Conservation (phyloP, 2,797 vertebrate genomes). For the Hippopotamyrus pictus region DNA sequence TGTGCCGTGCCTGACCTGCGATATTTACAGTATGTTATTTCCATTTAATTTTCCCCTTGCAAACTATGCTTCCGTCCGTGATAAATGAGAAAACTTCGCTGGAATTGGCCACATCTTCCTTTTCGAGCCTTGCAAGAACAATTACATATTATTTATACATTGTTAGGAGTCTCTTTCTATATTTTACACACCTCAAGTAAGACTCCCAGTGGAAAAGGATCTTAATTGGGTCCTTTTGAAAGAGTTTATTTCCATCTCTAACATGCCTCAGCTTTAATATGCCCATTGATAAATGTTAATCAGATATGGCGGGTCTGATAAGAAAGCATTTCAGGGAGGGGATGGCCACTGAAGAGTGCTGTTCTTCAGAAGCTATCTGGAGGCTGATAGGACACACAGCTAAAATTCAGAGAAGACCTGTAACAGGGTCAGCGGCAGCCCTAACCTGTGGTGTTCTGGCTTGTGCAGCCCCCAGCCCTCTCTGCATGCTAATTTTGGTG, state of each 20-base stretch:
- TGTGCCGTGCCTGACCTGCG: slow-evolving; percentile 32
- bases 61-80: neutral
- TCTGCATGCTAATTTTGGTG: neutral
- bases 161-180: neutral
- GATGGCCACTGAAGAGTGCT: neutral
- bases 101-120: neutral
- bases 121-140: slow-evolving; percentile 4
- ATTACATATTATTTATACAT: slow-evolving; percentile 3
- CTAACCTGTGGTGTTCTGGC: neutral
- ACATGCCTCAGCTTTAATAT: slow-evolving; percentile 17
- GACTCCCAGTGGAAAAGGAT: slow-evolving; percentile 13
- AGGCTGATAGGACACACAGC: neutral
- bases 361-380: neutral
- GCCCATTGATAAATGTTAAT: slow-evolving; percentile 23
- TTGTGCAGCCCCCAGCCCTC: neutral
- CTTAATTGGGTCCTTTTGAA: slow-evolving; percentile 16
- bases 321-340: neutral
- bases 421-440: neutral
- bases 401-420: neutral
- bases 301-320: slow-evolving; percentile 17
- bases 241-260: slow-evolving; percentile 18
- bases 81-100: neutral
- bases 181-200: slow-evolving; percentile 16
- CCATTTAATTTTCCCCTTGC: slow-evolving; percentile 12
- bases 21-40: slow-evolving; percentile 24